Percentiles rank a stretch among this genome's conserved stretches.
Conservation (phyloP, 2,797 vertebrate species). For the Fundulus diaphanus region DNA sequence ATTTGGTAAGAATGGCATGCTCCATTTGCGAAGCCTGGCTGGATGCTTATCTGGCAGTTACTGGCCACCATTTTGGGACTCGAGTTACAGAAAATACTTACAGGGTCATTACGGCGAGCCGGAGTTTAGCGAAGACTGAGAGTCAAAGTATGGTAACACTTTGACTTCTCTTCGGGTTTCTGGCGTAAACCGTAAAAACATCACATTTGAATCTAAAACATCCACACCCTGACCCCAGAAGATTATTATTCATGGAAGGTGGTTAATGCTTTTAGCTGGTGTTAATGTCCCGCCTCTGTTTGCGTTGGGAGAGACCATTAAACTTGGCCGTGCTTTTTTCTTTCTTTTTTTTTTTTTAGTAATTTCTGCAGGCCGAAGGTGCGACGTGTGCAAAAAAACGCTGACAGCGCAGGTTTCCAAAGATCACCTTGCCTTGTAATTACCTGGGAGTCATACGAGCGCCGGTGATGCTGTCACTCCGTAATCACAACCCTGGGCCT, state of each 20-base stretch:
- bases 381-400: conserved; percentile 78
- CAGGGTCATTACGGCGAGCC: conserved; percentile 60
- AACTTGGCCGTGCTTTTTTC: conserved; percentile 32
- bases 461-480: conserved; percentile 83
- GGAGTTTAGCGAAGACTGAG: conserved; percentile 8
- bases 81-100: conserved; percentile 73
- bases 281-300: conserved; percentile 53
- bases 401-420: conserved; percentile 82
- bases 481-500: conserved; percentile 84
- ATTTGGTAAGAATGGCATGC: conserved; percentile 80
- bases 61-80: conserved; percentile 70
- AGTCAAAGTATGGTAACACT: conserved; percentile 63
- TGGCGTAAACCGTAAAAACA: conserved; percentile 42
- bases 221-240: conserved; percentile 23
- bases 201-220: conserved; percentile 50
- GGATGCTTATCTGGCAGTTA: conserved; percentile 79
- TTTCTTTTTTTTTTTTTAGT: conserved; percentile 7
- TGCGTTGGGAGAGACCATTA: conserved; percentile 13
- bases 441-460: conserved; percentile 87
- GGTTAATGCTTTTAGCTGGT: conserved; percentile 58
- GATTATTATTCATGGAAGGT: conserved; percentile 63
- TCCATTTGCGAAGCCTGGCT: conserved; percentile 78
- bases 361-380: conserved; percentile 42
- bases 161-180: conserved; percentile 68
- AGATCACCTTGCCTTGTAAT: conserved; percentile 90